Conservation (phyloP, 2,113 vertebrate species). For the Speoplatyrhinus poulsoni region DNA sequence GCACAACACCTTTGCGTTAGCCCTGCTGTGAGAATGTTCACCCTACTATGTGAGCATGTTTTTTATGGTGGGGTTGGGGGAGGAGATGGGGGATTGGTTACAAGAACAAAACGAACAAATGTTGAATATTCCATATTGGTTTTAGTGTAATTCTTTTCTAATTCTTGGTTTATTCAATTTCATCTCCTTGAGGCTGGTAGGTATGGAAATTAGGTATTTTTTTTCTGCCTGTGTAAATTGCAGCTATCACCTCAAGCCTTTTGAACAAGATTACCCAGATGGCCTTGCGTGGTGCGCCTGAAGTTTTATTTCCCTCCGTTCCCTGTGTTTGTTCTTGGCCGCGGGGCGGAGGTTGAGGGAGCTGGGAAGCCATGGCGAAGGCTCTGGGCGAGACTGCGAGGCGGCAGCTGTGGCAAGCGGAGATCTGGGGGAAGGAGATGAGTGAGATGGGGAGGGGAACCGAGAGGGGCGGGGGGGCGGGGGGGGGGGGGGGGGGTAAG, state of each 20-base stretch:
- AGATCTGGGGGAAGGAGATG: constrained; percentile 58
- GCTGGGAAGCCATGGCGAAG: constrained; percentile 72
- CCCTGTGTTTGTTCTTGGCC: constrained; percentile 70
- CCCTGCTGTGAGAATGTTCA: constrained; percentile 33
- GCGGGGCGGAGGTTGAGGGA: constrained; percentile 67
- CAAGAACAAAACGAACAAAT: constrained; percentile 77
- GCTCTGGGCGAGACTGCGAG: constrained; percentile 68
- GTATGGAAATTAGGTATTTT: constrained; percentile 79
- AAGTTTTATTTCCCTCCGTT: constrained; percentile 79
- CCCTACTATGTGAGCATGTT: background rate
- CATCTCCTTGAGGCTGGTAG: constrained; percentile 77
- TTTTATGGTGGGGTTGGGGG: background rate
- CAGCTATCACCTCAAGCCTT: constrained; percentile 80
- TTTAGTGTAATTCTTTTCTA: constrained; percentile 82
- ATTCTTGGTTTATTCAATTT: constrained; percentile 82
- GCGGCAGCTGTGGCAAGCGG: constrained; percentile 77
- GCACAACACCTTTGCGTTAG: constrained; percentile 52
- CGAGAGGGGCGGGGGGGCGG: constrained; percentile 41
- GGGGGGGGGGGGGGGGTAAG: background rate
- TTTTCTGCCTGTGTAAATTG: constrained; percentile 80
- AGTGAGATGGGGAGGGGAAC: constrained; percentile 39
- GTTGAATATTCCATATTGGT: constrained; percentile 82
- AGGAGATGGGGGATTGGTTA: constrained; percentile 43
- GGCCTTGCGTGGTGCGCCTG: constrained; percentile 79
- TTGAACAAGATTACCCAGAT: constrained; percentile 84